Evolutionary conservation across 2,888 invertebrate species (phyloP).

Genomic region (Noctua pronuba): DNA sequence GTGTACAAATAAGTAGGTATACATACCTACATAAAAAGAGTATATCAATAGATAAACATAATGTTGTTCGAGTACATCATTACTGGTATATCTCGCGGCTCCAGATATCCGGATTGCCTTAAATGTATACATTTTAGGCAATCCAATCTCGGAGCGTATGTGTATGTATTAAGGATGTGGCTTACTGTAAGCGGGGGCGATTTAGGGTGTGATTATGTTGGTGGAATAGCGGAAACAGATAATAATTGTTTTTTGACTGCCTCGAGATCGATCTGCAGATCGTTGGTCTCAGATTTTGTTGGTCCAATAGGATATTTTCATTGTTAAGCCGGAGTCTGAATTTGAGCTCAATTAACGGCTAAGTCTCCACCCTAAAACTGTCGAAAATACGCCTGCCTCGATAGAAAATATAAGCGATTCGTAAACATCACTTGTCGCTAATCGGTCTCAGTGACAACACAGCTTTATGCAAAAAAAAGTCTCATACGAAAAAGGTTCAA

Average conservation of each 20-base stretch:
- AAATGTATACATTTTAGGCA: slow-evolving; percentile 65
- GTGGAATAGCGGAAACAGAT: neutral
- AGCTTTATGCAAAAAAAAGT: slow-evolving; percentile 13
- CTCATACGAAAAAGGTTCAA: slow-evolving; percentile 38
- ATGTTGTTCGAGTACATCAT: slow-evolving; percentile 55
- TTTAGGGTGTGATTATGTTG: slow-evolving; percentile 1
- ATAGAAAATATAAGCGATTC: neutral
- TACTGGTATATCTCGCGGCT: slow-evolving; percentile 58
- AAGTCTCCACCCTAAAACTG: neutral
- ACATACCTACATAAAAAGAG: neutral
- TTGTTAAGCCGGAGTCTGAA: neutral
- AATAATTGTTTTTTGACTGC: neutral
- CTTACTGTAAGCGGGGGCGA: slow-evolving; percentile 19
- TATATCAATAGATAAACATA: slow-evolving; percentile 40
- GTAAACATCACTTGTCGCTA: neutral
- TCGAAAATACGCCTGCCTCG: neutral
- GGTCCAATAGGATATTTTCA: no score
- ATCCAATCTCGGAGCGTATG: slow-evolving; percentile 62
- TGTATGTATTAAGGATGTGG: slow-evolving; percentile 26
- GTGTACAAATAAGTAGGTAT: neutral
- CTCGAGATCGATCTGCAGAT: neutral
- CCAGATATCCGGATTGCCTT: slow-evolving; percentile 57
- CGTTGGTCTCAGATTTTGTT: no score
- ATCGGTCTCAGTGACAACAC: slow-evolving; percentile 17
- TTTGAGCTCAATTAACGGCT: no score